Base-by-base conservation (phyloP, 2,888 invertebrate genomes). In the Pomacea canaliculata region DNA sequence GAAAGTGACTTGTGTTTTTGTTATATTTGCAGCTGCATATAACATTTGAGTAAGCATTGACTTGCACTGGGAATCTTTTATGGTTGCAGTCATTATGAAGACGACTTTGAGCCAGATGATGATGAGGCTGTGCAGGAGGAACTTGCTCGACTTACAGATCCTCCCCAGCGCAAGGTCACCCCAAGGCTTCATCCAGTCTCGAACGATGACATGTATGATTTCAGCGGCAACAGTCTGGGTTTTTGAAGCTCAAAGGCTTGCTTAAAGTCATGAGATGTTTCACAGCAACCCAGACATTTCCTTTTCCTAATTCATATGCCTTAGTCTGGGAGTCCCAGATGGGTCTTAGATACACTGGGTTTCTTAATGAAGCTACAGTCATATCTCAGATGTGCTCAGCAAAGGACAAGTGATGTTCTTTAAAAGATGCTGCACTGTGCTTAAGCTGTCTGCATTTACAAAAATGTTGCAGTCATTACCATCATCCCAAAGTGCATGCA, bases 41-140 rank as follows among this genome's bases (percentile, higher is more conserved):
- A 37, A 37, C 5, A 37, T 37, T 37, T 23, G 23, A 23, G 23
- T 23, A 23, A 23, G 23, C 23, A 23, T 23, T 23, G 23, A 23
- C 23, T 23, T 37, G 37, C 37, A 37, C 37, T 37, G 37, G 3
- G 37, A 3, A 37, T 37, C 37, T 37, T 5, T 37, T 37, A 67
- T 56, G 16, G 16, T 56, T 56, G 51, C 51, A 56, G 51, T 56
- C 51, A 56, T 56, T 90, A 90, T 81, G 90, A 90, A 75, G 90
- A 90, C 80, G 90, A 90, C 79, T 90, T 90, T 84, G 89, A 89
- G 75, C 86, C 88, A 12, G 89, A 86, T n/a, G 88, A 88, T 62
- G 89, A 88, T 19, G 87, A 86, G 13, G 70, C 73, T 13, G 65
- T 82, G 27, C 80, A 78, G 51, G 77, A 79, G 19, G 81, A 82